A percentile compares a stretch with the other conserved stretches of the same genome.
These are phyloP conservation scores for Agapostemon virescens DNA, from an alignment of 2,888 invertebrate genomes.

Conservation along the genomic window DNA sequence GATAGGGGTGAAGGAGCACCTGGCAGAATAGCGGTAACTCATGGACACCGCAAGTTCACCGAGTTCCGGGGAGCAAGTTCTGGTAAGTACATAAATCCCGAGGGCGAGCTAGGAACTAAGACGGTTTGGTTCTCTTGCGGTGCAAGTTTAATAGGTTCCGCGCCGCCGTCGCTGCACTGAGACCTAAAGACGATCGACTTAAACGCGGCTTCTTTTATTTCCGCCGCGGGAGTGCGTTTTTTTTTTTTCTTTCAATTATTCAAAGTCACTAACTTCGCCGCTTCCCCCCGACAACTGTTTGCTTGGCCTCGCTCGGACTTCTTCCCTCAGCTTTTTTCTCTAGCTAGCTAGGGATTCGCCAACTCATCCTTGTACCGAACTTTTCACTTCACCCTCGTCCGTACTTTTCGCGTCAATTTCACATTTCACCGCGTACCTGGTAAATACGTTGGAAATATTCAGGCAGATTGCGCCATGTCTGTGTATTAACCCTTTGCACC, in stretches of 20 bases:
- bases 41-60: constrained; percentile 60
- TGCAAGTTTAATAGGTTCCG: constrained; percentile 72
- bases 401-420: too few species aligned
- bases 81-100: constrained; percentile 73
- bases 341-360: not conserved
- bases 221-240: constrained; percentile 15
- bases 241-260: constrained; percentile 34
- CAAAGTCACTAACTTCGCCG: constrained; percentile 18
- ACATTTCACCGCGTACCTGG: too few species aligned
- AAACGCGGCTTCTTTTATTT: constrained; percentile 65
- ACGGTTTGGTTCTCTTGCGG: constrained; percentile 65
- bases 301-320: not conserved
- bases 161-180: constrained; percentile 62
- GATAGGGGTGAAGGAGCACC: constrained; percentile 39
- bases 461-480: too few species aligned
- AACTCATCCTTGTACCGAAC: not conserved
- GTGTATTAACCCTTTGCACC: too few species aligned
- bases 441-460: too few species aligned
- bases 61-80: constrained; percentile 69
- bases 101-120: constrained; percentile 71
- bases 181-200: constrained; percentile 75
- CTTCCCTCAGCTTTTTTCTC: not conserved
- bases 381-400: not conserved
- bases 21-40: constrained; percentile 53
- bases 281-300: constrained; percentile 46